phyloP scores from a whole-genome alignment of 2,888 invertebrate genomes.

The Tyria jacobaeae region DNA sequence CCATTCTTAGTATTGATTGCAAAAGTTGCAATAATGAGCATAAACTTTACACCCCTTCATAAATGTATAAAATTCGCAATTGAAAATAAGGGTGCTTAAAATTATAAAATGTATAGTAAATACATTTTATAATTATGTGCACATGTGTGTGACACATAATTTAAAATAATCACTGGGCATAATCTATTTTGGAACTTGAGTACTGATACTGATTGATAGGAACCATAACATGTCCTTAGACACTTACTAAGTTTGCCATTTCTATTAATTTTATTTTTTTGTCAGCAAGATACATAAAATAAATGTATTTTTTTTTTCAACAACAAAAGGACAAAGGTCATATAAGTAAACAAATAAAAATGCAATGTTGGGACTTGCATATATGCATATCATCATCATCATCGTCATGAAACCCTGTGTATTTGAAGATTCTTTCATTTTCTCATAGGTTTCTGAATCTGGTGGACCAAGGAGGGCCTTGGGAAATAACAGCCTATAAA shows the following conservation, averaged over 20 bases:
- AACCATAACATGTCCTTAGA: neutral
- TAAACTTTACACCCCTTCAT: neutral
- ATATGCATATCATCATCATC: too few species aligned
- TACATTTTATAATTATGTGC: too few species aligned
- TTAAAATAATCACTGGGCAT: neutral
- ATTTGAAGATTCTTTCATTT: neutral
- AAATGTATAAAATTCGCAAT: neutral
- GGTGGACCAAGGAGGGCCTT: neutral
- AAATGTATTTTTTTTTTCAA: too few species aligned
- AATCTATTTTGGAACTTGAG: neutral
- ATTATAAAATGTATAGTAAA: too few species aligned
- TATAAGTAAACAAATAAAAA: too few species aligned
- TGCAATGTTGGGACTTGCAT: too few species aligned
- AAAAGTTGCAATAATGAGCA: neutral
- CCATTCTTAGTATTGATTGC: neutral
- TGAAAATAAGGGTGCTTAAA: neutral
- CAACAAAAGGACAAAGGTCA: too few species aligned
- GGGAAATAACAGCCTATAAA: too few species aligned
- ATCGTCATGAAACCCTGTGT: neutral
- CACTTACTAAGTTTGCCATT: neutral
- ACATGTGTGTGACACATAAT: too few species aligned
- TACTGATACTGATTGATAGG: neutral
- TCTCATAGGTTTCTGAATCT: neutral
- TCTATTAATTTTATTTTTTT: too few species aligned
- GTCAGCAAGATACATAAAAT: too few species aligned